phyloP scores from a whole-genome alignment of 1,140 invertebrate species.

The Drosophila rhopaloa region DNA sequence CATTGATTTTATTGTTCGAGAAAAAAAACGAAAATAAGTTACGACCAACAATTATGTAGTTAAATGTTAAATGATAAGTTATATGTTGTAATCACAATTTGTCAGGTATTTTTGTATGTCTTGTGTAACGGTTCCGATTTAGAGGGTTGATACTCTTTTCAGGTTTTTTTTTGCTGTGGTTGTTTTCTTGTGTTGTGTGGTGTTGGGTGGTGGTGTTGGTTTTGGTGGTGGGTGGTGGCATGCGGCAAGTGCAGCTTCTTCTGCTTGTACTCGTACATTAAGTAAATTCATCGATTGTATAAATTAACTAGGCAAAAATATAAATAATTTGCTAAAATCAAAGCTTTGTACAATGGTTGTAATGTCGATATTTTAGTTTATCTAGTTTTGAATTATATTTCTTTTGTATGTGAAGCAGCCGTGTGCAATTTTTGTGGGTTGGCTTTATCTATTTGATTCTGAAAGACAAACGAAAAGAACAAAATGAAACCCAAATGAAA shows the following conservation, averaged over 20 bases:
- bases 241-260: slow-evolving; percentile 66
- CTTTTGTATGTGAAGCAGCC: slow-evolving; percentile 59
- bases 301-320: slow-evolving; percentile 65
- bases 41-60: slow-evolving; percentile 48
- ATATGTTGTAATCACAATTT: slow-evolving; percentile 71
- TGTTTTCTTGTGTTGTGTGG: slow-evolving; percentile 14
- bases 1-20: slow-evolving; percentile 66
- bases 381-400: slow-evolving; percentile 33
- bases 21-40: slow-evolving; percentile 66
- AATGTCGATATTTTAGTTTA: slow-evolving; percentile 44
- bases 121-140: slow-evolving; percentile 51
- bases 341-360: slow-evolving; percentile 74
- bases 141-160: slow-evolving; percentile 2
- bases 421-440: slow-evolving; percentile 52
- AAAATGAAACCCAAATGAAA: slow-evolving; percentile 64
- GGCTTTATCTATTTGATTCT: slow-evolving; percentile 73
- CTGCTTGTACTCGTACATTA: slow-evolving; percentile 43
- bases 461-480: slow-evolving; percentile 60
- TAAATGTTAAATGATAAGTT: slow-evolving; percentile 62
- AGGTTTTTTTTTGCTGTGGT: slow-evolving; percentile 2
- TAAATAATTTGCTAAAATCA: slow-evolving; percentile 72
- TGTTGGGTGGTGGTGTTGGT: slow-evolving; percentile 12
- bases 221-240: slow-evolving; percentile 34
- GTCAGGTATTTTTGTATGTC: slow-evolving; percentile 66
- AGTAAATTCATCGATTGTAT: slow-evolving; percentile 48